These are phyloP conservation scores for Podarcis muralis DNA, from an alignment of 2,113 vertebrate genomes.

Conservation along the genomic window DNA sequence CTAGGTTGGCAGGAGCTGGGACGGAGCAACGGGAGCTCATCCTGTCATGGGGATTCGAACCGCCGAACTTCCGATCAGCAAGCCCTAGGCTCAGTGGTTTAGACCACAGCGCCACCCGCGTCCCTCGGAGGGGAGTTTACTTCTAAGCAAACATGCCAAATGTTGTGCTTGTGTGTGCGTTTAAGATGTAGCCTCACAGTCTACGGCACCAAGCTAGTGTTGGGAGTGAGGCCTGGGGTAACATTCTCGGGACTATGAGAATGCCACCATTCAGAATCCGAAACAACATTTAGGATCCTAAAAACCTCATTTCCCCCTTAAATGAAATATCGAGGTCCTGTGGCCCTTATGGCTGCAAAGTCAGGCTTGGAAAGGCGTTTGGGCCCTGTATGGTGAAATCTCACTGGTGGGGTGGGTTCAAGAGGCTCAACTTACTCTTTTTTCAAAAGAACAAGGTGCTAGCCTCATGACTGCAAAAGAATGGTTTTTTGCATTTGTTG, in stretches of 20 bases:
- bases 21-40: too few relatives aligned
- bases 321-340: background rate
- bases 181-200: background rate
- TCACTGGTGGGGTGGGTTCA: background rate
- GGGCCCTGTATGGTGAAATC: background rate
- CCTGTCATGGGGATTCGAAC: too few relatives aligned
- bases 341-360: background rate
- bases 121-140: background rate
- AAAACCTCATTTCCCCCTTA: background rate
- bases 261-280: background rate
- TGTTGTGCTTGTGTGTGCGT: background rate
- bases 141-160: background rate
- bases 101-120: too few relatives aligned
- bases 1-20: too few relatives aligned
- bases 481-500: background rate
- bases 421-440: too few relatives aligned
- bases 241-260: background rate
- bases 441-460: background rate
- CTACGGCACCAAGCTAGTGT: background rate
- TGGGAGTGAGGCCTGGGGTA: background rate
- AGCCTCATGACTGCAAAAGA: background rate
- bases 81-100: too few relatives aligned
- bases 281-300: background rate
- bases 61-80: too few relatives aligned
- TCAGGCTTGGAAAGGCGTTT: background rate